phyloP scores from a whole-genome alignment of 2,888 invertebrate genomes.

The Callimorpha dominula region DNA sequence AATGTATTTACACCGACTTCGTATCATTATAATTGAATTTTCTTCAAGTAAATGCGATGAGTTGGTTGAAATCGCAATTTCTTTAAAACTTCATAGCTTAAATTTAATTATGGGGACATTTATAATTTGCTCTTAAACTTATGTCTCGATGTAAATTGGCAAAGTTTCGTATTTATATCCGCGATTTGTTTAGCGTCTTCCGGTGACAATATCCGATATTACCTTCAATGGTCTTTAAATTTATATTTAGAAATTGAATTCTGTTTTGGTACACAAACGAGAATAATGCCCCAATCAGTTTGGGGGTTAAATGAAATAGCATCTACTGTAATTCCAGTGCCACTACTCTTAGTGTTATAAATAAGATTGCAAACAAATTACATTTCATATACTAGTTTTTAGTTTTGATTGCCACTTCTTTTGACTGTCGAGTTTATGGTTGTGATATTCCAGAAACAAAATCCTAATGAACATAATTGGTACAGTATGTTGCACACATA shows the following conservation, averaged over 20 bases:
- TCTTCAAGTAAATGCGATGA: slow-evolving; percentile 68
- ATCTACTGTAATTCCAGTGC: not conserved
- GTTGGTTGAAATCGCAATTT: slow-evolving; percentile 67
- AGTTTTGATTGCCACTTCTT: too few relatives aligned
- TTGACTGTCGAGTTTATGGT: too few relatives aligned
- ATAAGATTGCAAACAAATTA: too few relatives aligned
- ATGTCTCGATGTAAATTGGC: slow-evolving; percentile 72
- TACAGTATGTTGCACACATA: not conserved
- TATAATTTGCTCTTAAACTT: slow-evolving; percentile 73
- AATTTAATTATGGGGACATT: slow-evolving; percentile 78
- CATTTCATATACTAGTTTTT: too few relatives aligned
- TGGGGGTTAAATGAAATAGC: not conserved
- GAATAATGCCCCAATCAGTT: not conserved
- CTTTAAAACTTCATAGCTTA: slow-evolving; percentile 80
- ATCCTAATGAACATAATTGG: not conserved
- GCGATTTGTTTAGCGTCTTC: slow-evolving; percentile 67
- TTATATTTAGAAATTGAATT: not conserved
- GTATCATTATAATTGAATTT: slow-evolving; percentile 71
- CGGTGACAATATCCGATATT: slow-evolving; percentile 61
- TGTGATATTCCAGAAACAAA: not conserved
- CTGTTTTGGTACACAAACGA: not conserved
- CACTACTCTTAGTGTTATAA: too few relatives aligned
- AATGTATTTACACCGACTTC: slow-evolving; percentile 35
- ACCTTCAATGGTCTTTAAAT: slow-evolving; percentile 28
- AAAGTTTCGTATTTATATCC: slow-evolving; percentile 81